Percentiles rank a stretch among this genome's conserved stretches.
These are phyloP conservation scores for Aix galericulata DNA, from an alignment of 2,113 vertebrate genomes.

Conservation along the genomic window DNA sequence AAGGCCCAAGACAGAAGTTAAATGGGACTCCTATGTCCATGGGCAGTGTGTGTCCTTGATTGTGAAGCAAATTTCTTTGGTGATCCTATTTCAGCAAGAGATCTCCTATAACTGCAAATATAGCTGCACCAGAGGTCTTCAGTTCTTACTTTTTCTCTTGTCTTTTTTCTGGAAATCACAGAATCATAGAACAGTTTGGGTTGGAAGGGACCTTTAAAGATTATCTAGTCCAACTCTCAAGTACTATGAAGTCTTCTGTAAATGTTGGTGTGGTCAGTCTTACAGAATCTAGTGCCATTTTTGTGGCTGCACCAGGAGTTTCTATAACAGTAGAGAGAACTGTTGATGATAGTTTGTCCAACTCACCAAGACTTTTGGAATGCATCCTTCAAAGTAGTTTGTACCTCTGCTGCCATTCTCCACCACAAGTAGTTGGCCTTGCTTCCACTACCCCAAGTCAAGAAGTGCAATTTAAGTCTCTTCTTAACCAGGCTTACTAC, in stretches of 20 bases:
- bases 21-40: too few species aligned
- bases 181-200: too few species aligned
- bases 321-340: not conserved
- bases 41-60: too few species aligned
- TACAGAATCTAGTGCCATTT: not conserved
- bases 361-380: not conserved
- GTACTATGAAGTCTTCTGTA: not conserved
- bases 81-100: not conserved
- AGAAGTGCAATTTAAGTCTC: not conserved
- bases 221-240: not conserved
- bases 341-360: not conserved
- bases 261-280: not conserved
- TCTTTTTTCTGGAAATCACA: not conserved
- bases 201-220: not conserved
- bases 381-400: not conserved
- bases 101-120: not conserved
- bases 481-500: not conserved
- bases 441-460: not conserved
- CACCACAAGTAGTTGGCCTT: accelerated
- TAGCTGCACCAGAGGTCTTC: not conserved
- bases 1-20: too few species aligned
- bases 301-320: not conserved
- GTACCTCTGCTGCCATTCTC: not conserved
- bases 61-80: not conserved
- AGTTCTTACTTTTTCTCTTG: not conserved